Base-by-base conservation (phyloP, 37 sponge, comb jelly and placozoan species). In the Aplysina aerophoba region DNA sequence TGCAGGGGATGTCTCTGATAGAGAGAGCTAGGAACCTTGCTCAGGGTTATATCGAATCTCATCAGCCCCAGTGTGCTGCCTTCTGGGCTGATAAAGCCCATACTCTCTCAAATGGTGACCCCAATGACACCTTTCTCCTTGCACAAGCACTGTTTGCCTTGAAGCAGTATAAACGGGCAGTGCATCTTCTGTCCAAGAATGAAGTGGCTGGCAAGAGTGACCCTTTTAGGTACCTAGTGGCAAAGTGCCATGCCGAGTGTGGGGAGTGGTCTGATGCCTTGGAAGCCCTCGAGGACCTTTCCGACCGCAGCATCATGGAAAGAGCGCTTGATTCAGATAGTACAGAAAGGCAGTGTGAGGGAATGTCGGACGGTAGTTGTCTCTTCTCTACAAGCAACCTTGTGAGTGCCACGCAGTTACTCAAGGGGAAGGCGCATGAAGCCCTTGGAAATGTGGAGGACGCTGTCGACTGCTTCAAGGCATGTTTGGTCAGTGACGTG, bases 1-100 rank as follows among this genome's bases (percentile, higher is more conserved):
- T 44, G 50, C 50, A 62, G 4, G 30, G 71, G 71, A 75, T 75
- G 78, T 53, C 54, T 21, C 25, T 75, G 8, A 17, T 75, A 21
- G 37, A 40, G 21, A 75, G 65, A 65, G 59, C 79, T 12, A 80
- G 93, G 20, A 53, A 56, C 6, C 82, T 93, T 1, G 90, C 79
- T 53, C 40, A 82, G 27, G 73, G 87, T 40, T 89, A 94, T 63
- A 54, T 79, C 16, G 8, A 24, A 16, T 87, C 88, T 50, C 87
- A 89, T 33, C 74, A 91, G 56, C 55, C 83, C 37, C 21, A 59
- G 24, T 67, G 80, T n/a, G 95, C 95, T 27, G 53, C 54, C 0
- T 94, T 90, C 86, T 94, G 95, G 95, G 92, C 95, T 0, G 95
- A 94, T 31, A 94, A 94, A 56, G 95, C 92, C 28, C 64, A 88